Evolutionary conservation across 37 sponge, comb jelly and placozoan species (phyloP), one percentile per base, ranked within the genome.

Genomic region (Theonella swinhoei): DNA sequence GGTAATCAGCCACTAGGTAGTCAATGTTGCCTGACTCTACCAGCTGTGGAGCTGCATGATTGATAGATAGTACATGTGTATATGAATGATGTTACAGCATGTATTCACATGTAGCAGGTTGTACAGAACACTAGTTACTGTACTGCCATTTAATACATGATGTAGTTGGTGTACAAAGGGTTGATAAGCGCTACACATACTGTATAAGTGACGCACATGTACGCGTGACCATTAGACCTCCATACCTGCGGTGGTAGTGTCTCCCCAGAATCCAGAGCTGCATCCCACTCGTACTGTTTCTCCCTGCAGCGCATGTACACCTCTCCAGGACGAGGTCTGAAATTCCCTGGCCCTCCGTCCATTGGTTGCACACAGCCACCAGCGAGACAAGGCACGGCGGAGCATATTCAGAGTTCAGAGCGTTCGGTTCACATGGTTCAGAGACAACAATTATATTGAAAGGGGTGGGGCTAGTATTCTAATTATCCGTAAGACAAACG

Each of bases 221-320:
- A n/a, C n/a, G n/a, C n/a, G n/a, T n/a, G n/a, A n/a, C n/a, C n/a
- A n/a, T n/a, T n/a, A n/a, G n/a, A n/a, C n/a, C n/a, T n/a, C n/a
- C n/a, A 41, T 71, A 94, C 95, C 92, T 78, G 95, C 80, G 1
- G 42, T 59, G 37, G 85, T 68, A 1, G 98, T 83, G 72, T 98
- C 98, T 19, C 98, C 98, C 98, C 98, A 98, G 79, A 98, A 98
- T 19, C 98, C 98, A 60, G 98, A 98, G 25, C 89, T 85, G 70
- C 98, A 98, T 0, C 98, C 98, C 39, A 98, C 91, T 63, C 98
- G 78, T 20, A 92, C 89, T 4, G 78, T 89, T 8, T 76, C 78
- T 26, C 84, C 77, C 36, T 69, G 22, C 72, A 88, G 82, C 2
- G 19, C 30, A 42, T 1, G 69, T 29, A 31, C 20, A 14, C 54